These are phyloP conservation scores for Lerista edwardsae DNA, from an alignment of 2,797 vertebrate species.

Conservation along the genomic window DNA sequence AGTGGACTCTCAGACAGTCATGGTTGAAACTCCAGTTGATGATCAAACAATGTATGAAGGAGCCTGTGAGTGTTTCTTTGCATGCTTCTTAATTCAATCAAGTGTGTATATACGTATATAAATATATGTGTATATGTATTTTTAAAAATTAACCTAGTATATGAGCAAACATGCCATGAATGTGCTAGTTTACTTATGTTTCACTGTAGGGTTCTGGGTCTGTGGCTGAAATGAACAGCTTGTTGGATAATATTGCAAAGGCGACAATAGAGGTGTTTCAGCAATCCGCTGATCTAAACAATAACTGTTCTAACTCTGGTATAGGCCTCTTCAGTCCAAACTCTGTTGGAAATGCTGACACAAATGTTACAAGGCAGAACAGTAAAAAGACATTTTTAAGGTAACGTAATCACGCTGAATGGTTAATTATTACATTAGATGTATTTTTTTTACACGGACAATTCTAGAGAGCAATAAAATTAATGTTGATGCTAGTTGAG, in stretches of 20 bases:
- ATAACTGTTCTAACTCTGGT: constrained; percentile 68
- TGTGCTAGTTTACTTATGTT: constrained; percentile 62
- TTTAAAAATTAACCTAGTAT: constrained; percentile 48
- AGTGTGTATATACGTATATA: too few relatives aligned
- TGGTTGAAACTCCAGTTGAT: constrained; percentile 81
- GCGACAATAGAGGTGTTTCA: constrained; percentile 81
- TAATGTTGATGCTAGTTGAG: constrained; percentile 29
- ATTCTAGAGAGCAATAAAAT: constrained; percentile 5
- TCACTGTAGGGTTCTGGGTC: constrained; percentile 76
- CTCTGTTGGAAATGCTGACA: constrained; percentile 68
- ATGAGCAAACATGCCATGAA: constrained; percentile 46
- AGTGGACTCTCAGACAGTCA: constrained; percentile 80
- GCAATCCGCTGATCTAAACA: constrained; percentile 79
- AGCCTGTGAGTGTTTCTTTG: constrained; percentile 75
- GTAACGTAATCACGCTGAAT: constrained; percentile 62
- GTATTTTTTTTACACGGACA: constrained; percentile 20
- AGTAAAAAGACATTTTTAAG: constrained; percentile 81
- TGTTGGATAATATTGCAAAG: constrained; percentile 81
- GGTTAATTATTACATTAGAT: constrained; percentile 31
- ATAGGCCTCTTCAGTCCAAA: constrained; percentile 75
- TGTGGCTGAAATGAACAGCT: constrained; percentile 80
- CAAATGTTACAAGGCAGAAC: constrained; percentile 73
- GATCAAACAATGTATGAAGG: constrained; percentile 81
- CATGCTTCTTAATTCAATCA: constrained; percentile 34
- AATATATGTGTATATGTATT: too few relatives aligned